Evolutionary conservation across 1,140 invertebrate species (phyloP).

Genomic region (Asobara japonica): DNA sequence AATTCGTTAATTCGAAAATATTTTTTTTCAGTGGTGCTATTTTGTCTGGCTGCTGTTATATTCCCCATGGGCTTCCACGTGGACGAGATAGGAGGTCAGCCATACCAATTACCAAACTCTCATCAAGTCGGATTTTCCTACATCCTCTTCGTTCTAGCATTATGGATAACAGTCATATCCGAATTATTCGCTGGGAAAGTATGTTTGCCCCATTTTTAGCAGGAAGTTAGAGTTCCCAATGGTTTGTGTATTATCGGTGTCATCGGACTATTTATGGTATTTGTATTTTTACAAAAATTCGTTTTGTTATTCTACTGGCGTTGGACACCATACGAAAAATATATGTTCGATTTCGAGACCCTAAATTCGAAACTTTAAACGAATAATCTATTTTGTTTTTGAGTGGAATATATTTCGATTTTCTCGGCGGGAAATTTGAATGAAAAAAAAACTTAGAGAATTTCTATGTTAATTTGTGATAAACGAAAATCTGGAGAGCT

Average conservation of each 20-base stretch:
- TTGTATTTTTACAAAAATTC: neutral
- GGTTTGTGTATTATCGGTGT: neutral
- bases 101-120: constrained; percentile 94
- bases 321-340: too few species aligned
- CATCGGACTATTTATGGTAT: neutral
- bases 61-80: constrained; percentile 96
- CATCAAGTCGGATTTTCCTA: constrained; percentile 96
- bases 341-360: too few species aligned
- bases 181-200: constrained; percentile 98
- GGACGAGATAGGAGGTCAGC: constrained; percentile 94
- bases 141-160: constrained; percentile 91
- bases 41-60: constrained; percentile 93
- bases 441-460: too few species aligned
- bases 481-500: too few species aligned
- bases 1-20: too few species aligned
- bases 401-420: too few species aligned
- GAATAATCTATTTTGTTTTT: too few species aligned
- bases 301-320: neutral
- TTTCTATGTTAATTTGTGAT: too few species aligned
- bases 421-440: too few species aligned
- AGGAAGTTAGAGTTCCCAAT: neutral
- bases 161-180: constrained; percentile 97
- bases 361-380: too few species aligned
- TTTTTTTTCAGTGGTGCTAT: constrained; percentile 87
- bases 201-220: constrained; percentile 91